Conservation (phyloP, 2,113 vertebrate species). For the Hypanus sabinus region DNA sequence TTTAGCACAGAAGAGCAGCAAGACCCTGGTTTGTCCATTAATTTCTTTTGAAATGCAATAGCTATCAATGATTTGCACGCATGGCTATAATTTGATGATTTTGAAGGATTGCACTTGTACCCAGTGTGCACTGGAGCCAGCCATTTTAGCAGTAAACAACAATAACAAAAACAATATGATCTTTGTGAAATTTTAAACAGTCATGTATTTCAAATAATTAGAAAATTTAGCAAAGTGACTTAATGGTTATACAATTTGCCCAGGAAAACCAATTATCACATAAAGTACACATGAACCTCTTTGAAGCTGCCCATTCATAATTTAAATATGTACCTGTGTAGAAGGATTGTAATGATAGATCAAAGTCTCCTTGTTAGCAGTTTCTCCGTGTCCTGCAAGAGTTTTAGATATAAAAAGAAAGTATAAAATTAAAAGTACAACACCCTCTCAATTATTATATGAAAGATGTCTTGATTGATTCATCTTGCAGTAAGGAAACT, state of each 20-base stretch:
- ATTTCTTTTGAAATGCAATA: neutral
- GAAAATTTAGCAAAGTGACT: neutral
- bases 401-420: neutral
- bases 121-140: neutral
- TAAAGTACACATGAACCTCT: neutral
- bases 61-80: neutral
- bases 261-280: neutral
- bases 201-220: neutral
- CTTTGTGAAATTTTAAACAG: conserved; percentile 3
- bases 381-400: neutral
- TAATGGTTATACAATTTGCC: neutral
- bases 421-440: neutral
- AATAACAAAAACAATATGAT: neutral
- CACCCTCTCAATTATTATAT: neutral
- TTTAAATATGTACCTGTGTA: neutral
- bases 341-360: neutral
- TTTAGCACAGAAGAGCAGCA: neutral
- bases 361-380: neutral
- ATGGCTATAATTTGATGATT: neutral
- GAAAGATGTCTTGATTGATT: conserved; percentile 7
- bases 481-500: neutral
- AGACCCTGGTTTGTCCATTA: neutral
- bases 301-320: neutral
- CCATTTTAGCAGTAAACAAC: neutral
- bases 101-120: neutral